A percentile compares a stretch with the other conserved stretches of the same genome.
These are phyloP conservation scores for Chelmon rostratus DNA, from an alignment of 2,797 vertebrate genomes.

Conservation along the genomic window DNA sequence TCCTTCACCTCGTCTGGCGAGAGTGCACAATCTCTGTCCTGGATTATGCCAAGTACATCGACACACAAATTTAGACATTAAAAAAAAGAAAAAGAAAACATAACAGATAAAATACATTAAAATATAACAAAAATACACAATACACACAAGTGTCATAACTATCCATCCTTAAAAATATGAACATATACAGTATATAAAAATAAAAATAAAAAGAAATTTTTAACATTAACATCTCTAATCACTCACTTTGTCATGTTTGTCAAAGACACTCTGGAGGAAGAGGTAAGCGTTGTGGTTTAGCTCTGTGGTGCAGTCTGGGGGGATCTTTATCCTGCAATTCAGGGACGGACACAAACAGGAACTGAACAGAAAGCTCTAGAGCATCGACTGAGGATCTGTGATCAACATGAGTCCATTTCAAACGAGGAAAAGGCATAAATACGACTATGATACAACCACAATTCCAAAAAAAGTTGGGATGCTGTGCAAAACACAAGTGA, in stretches of 20 bases:
- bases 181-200: background rate
- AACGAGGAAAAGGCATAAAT: too few species aligned
- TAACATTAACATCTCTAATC: background rate
- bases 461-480: too few species aligned
- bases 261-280: conserved; percentile 98
- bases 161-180: background rate
- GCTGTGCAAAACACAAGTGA: too few species aligned
- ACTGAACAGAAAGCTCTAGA: background rate
- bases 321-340: conserved; percentile 91
- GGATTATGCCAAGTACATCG: conserved; percentile 8
- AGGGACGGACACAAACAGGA: conserved; percentile 21
- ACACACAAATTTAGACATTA: background rate
- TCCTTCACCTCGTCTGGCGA: conserved; percentile 97
- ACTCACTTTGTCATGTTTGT: conserved; percentile 98
- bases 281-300: conserved; percentile 98
- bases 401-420: too few species aligned
- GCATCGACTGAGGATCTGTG: background rate
- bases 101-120: background rate
- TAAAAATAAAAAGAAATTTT: background rate
- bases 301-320: conserved; percentile 96
- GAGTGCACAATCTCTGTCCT: conserved; percentile 98
- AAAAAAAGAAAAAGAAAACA: background rate
- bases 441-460: too few species aligned
- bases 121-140: too few species aligned
- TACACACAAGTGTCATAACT: too few species aligned